A percentile compares a stretch with the other conserved stretches of the same genome.
These are phyloP conservation scores for Bujurquina vittata DNA, from an alignment of 2,113 vertebrate genomes.

Conservation along the genomic window DNA sequence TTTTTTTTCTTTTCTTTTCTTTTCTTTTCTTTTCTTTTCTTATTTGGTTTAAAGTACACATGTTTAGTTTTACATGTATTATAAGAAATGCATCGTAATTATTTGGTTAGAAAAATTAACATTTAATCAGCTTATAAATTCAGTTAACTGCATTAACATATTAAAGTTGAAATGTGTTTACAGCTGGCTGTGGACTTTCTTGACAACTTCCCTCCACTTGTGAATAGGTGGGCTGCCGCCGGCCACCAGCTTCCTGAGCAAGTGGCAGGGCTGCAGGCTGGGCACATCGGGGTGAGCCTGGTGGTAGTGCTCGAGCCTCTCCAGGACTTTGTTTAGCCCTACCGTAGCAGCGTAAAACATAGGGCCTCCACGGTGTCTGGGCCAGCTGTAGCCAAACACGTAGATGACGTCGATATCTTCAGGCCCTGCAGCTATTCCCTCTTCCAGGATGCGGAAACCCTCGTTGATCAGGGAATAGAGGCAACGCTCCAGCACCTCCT, in stretches of 20 bases:
- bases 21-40: background rate
- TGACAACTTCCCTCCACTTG: slow-evolving; percentile 83
- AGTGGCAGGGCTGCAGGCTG: slow-evolving; percentile 80
- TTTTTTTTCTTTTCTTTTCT: background rate
- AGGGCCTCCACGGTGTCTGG: slow-evolving; percentile 87
- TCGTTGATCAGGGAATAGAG: slow-evolving; percentile 88
- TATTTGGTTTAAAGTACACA: background rate
- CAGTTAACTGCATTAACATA: background rate
- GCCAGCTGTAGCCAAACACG: slow-evolving; percentile 90
- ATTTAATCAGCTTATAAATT: slow-evolving; percentile 5
- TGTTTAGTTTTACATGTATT: background rate
- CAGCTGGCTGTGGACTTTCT: slow-evolving; percentile 77
- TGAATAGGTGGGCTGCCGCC: slow-evolving; percentile 86
- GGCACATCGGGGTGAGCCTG: slow-evolving; percentile 85
- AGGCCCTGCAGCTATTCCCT: slow-evolving; percentile 85
- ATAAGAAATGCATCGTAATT: background rate
- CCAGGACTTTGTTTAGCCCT: slow-evolving; percentile 83
- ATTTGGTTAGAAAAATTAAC: background rate
- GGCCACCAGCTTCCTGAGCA: slow-evolving; percentile 86
- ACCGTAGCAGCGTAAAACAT: slow-evolving; percentile 90
- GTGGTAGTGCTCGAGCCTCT: slow-evolving; percentile 85
- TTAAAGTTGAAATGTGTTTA: slow-evolving; percentile 70
- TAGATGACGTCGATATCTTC: slow-evolving; percentile 93
- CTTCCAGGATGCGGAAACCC: slow-evolving; percentile 88
- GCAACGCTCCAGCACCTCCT: slow-evolving; percentile 91